Base-by-base conservation (phyloP, 2,888 invertebrate genomes). In the Saturnia japonica region DNA sequence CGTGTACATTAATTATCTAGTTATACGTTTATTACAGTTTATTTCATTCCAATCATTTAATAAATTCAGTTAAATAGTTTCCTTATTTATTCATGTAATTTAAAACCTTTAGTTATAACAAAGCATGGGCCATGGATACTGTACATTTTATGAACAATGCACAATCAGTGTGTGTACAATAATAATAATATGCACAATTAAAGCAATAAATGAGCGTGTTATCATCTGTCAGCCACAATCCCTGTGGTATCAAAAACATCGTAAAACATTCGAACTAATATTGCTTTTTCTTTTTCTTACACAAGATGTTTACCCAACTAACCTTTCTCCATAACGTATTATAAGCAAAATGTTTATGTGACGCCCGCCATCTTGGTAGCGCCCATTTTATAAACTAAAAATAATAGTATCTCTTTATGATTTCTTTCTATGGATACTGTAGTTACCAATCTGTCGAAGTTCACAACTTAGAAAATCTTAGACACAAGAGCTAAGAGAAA, bases 351-450 rank as follows among this genome's bases (percentile, higher is more conserved):
- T 88, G 89, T 85, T 91, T 94, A 89, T 92, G 91, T 77, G 94
- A 94, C 76, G 93, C 91, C 77, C 94, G 91, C 94, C 94, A 94
- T 81, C 94, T 89, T 80, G 91, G 91, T 80, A 93, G 88, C 87
- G 90, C 89, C 94, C 94, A 94, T 85, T 90, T 94, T 85, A 94
- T 86, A 88, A 87, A 93, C 94, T 94, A 94, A 85, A 94, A 88
- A 91, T 84, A 92, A 86, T 76, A 85, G 84, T 75, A 75, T 75
- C 75, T 81, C 72, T 77, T 76, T 75, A 79, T 76, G 74, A 80
- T 76, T 79, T 74, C 73, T 71, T 74, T 74, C 75, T 72, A 73
- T 71, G 73, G 69, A 72, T 69, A 69, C 73, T 68, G 72, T 71
- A 72, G 70, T 71, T 70, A 70, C 34, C 28, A 69, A 19, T 25